Conservation (phyloP, 2,797 vertebrate genomes). For the Oceanodroma leucorhoa region DNA sequence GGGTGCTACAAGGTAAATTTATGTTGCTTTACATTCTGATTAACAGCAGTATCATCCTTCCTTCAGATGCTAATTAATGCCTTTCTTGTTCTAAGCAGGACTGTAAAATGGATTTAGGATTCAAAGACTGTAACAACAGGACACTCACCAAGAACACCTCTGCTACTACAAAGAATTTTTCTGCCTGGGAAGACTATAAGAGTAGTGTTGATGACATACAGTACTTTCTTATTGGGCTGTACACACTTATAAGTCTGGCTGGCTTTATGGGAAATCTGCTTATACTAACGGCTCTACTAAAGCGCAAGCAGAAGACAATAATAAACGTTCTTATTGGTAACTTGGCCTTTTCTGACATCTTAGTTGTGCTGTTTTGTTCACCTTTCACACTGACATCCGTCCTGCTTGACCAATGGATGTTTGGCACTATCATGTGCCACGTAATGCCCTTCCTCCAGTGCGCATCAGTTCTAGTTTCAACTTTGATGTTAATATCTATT, state of each 20-base stretch:
- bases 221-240: slow-evolving; percentile 83
- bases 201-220: slow-evolving; percentile 81
- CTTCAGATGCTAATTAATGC: slow-evolving; percentile 42
- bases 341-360: slow-evolving; percentile 82
- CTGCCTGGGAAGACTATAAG: slow-evolving; percentile 80
- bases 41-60: neutral
- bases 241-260: slow-evolving; percentile 80
- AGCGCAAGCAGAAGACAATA: slow-evolving; percentile 78
- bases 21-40: neutral
- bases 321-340: slow-evolving; percentile 83
- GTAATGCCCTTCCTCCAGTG: slow-evolving; percentile 84
- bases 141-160: slow-evolving; percentile 70
- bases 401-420: slow-evolving; percentile 82
- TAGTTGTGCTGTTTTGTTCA: slow-evolving; percentile 82
- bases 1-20: neutral
- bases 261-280: slow-evolving; percentile 82
- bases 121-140: slow-evolving; percentile 66
- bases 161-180: slow-evolving; percentile 66
- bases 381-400: slow-evolving; percentile 81
- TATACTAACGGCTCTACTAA: slow-evolving; percentile 76
- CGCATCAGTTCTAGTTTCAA: slow-evolving; percentile 80
- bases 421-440: slow-evolving; percentile 81
- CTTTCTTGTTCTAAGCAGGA: slow-evolving; percentile 69
- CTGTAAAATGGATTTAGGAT: slow-evolving; percentile 77
- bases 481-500: slow-evolving; percentile 82